A percentile compares a stretch with the other conserved stretches of the same genome.
Conservation (phyloP, 2,888 invertebrate species). For the Coremacera marginata region DNA sequence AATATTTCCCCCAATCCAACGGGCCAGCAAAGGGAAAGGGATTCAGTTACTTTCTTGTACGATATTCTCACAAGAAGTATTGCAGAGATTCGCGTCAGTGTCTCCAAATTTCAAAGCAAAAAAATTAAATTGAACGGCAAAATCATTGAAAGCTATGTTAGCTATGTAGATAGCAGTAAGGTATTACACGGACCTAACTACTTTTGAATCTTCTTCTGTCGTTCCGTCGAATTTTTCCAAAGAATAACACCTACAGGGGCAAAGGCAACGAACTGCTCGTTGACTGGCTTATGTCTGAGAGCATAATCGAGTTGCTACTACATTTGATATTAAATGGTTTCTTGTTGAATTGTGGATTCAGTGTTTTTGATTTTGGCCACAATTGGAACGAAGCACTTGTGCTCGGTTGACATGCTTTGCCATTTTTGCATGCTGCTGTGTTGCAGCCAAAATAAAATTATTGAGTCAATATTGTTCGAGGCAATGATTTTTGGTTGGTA, state of each 20-base stretch:
- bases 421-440: not conserved
- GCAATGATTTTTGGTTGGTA: not conserved
- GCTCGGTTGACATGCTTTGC: not conserved
- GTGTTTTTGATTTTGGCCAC: not conserved
- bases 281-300: constrained; percentile 39
- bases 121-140: constrained; percentile 19
- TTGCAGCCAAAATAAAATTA: not conserved
- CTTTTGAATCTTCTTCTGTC: not conserved
- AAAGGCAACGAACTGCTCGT: not conserved
- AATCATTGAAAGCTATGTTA: not conserved
- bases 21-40: not conserved
- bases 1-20: not conserved
- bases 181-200: not conserved
- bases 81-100: constrained; percentile 18
- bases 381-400: not conserved
- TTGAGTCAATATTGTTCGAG: not conserved
- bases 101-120: not conserved
- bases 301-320: constrained; percentile 41
- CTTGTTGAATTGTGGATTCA: constrained; percentile 17
- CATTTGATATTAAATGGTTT: constrained; percentile 3
- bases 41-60: too few species aligned
- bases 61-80: not conserved
- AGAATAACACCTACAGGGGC: not conserved
- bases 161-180: not conserved
- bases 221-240: not conserved